Evolutionary conservation across 53 echinoderm and acorn worm genomes (phyloP), one percentile per base, ranked within the genome.

Genomic region (Temnopleurus reevesii): DNA sequence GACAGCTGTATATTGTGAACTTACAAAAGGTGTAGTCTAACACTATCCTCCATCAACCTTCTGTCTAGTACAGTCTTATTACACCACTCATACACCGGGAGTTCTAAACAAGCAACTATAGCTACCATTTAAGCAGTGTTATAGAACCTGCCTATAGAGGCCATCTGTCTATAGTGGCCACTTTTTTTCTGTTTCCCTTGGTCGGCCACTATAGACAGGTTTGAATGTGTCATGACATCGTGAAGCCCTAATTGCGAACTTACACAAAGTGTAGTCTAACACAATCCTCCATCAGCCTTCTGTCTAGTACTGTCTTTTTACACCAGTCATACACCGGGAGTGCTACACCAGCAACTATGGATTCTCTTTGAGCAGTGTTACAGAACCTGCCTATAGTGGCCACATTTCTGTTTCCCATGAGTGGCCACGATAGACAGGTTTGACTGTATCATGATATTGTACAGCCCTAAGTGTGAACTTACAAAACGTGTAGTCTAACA

Each of bases 1-100:
- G 23, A 28, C 49, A 34, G 28, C 56, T 45, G 45, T 79, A 25
- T 19, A 45, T 24, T n/a, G n/a, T 61, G 24, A 58, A 93, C 99
- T 94, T 89, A 99, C 99, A 96, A 63, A 84, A 99, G 93, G 84
- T 99, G 99, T 59, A 92, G 91, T 76, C 88, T 58, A 60, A 99
- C 81, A 34, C 90, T 93, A 71, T 96, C 95, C 4, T 89, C 93
- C 46, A 96, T 86, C 46, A 93, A 76, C 18, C 84, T 61, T 44
- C 89, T 89, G 46, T 95, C 93, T 15, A 96, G 89, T 10, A 96
- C 80, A 41, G 59, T 59, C 81, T 90, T 95, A 56, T 96, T 96
- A 59, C 90, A 93, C 93, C 93, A 93, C 82, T 96, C 96, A 25
- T 96, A 96, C 9, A 95, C 91, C 9, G 96, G 96, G 21, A 96